Evolutionary conservation across 2,113 vertebrate genomes (phyloP).

Genomic region (Bufo bufo): DNA sequence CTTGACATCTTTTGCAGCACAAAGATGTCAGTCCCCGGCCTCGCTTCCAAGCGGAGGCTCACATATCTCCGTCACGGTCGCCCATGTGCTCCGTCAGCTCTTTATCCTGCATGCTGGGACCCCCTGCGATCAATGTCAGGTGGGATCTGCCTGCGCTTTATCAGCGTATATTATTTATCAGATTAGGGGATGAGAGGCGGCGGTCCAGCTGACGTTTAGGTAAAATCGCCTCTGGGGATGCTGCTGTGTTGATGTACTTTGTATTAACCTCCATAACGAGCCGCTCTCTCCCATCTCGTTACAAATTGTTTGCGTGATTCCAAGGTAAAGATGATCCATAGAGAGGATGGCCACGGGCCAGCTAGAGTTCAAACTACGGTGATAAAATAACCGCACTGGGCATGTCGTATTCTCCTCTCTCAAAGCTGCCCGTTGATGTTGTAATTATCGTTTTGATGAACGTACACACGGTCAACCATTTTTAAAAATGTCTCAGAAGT

Average conservation of each 20-base stretch:
- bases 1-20: background rate
- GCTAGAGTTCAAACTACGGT: background rate
- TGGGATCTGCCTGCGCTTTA: background rate
- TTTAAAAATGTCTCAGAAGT: no score
- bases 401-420: no score
- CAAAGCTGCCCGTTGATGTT: no score
- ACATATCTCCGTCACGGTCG: constrained; percentile 11
- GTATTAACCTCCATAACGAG: background rate
- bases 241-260: background rate
- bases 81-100: background rate
- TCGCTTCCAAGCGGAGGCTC: background rate
- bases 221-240: constrained; percentile 15
- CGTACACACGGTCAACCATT: no score
- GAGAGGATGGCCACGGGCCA: background rate
- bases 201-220: background rate
- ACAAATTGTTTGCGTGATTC: constrained; percentile 3
- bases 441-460: no score
- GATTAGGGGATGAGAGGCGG: constrained; percentile 15
- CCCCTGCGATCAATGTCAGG: background rate
- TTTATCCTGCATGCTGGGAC: background rate
- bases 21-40: background rate
- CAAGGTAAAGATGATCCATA: constrained; percentile 9
- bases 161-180: constrained; percentile 25
- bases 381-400: no score
- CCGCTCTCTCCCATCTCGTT: background rate